Evolutionary conservation across 1,140 invertebrate genomes (phyloP).

Genomic region (Ephestia elutella): DNA sequence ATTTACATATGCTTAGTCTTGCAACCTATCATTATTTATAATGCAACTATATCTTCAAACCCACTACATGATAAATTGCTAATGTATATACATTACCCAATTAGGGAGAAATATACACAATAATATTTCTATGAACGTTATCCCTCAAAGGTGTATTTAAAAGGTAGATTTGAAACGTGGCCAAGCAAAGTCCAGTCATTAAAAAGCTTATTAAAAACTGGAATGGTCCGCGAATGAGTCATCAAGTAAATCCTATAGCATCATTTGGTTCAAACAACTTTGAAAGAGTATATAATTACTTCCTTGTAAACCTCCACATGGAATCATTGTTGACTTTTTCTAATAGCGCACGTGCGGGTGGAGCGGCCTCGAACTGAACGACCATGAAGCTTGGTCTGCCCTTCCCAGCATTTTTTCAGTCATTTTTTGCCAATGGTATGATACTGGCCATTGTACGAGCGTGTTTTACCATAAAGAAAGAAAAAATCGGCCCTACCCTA

Average conservation of each 20-base stretch:
- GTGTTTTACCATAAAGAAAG: background rate
- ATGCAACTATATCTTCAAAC: too few species aligned
- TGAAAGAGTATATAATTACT: slow-evolving; percentile 25
- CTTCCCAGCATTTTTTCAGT: slow-evolving; percentile 16
- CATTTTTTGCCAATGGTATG: background rate
- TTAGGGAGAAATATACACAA: too few species aligned
- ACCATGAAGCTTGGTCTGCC: slow-evolving; percentile 34
- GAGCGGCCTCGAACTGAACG: slow-evolving; percentile 22
- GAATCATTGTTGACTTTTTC: slow-evolving; percentile 26
- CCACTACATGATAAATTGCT: too few species aligned
- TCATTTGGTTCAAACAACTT: slow-evolving; percentile 29
- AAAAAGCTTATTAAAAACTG: background rate
- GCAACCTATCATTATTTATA: too few species aligned
- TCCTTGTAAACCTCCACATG: slow-evolving; percentile 27
- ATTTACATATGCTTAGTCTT: too few species aligned
- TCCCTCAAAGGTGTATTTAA: too few species aligned
- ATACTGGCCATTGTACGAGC: background rate
- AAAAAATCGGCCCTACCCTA: slow-evolving; percentile 24
- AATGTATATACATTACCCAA: too few species aligned
- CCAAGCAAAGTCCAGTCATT: background rate
- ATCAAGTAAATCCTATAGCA: slow-evolving; percentile 8
- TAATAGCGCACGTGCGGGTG: slow-evolving; percentile 25
- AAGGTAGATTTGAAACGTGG: background rate
- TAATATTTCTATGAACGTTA: too few species aligned
- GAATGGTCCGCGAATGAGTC: slow-evolving; percentile 12